These are phyloP conservation scores for Strongylocentrotus purpuratus DNA, from an alignment of 35 echinoderm and acorn worm species.

Conservation along the genomic window DNA sequence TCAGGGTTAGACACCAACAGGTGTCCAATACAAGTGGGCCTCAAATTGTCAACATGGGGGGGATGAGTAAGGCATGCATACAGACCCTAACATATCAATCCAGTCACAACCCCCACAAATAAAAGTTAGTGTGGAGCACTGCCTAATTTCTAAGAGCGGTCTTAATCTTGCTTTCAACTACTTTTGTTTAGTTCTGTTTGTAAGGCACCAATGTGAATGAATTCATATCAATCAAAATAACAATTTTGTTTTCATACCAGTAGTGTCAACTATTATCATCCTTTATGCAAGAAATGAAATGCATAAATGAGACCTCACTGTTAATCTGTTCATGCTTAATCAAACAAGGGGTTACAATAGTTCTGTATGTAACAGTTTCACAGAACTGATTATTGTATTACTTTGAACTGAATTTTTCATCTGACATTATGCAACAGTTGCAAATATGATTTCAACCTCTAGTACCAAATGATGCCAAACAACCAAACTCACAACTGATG, in stretches of 20 bases:
- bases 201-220: neutral
- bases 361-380: neutral
- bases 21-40: no score
- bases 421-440: neutral
- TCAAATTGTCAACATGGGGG: no score
- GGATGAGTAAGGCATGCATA: neutral
- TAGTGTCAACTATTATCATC: neutral
- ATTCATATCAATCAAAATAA: neutral
- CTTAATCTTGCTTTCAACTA: neutral
- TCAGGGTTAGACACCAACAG: no score
- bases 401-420: no score
- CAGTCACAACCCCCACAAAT: neutral
- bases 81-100: neutral
- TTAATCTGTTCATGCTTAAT: neutral
- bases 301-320: neutral
- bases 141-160: neutral
- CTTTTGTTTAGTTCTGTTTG: neutral
- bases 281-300: neutral
- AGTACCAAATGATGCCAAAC: neutral
- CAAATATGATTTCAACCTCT: neutral
- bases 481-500: neutral
- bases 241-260: neutral
- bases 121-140: neutral
- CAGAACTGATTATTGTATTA: neutral
- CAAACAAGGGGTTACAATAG: neutral